Evolutionary conservation across 2,888 invertebrate species (phyloP), one percentile per base, ranked within the genome.

Genomic region (Dolichopus griseipennis): DNA sequence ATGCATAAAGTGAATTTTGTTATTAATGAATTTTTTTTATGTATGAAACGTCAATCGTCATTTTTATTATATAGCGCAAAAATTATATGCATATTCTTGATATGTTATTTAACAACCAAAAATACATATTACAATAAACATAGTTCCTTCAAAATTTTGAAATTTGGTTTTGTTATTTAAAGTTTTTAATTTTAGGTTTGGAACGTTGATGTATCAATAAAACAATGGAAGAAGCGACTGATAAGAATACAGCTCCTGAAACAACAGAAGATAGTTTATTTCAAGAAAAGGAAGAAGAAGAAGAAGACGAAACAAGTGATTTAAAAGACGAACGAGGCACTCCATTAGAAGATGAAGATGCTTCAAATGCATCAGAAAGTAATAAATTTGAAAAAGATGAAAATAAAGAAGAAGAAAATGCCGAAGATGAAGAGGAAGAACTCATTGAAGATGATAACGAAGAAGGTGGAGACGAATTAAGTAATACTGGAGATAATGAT

Each of bases 401-500:
- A 27, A 12, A 63, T 21, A 27, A 63, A 27, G 63, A 27, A 27
- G 63, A 63, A 62, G 21, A 22, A n/a, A 21, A 37, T 61, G 61
- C 4, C 21, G 61, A 10, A 61, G 20, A 20, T 3, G 21, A 61
- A n/a, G 21, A 61, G 4, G 62, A 22, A 21, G 62, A 12, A 22
- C 10, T 20, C 8, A 21, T 1, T 62, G 62, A 8, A 1, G 22
- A 22, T 22, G 62, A 12, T 22, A 22, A 12, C 4, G 62, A 62
- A 21, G n/a, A n/a, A 8, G 61, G 21, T 21, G 61, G 7, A n/a
- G 61, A 21, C 1, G 61, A 21, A 20, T 21, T 21, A 8, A 21
- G 20, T 6, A 22, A 62, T 70, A 70, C 67, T 63, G 65, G 70
- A 66, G 71, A 72, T 64, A 71, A 70, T 67, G 71, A 71, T 43